Evolutionary conservation across 2,888 invertebrate species (phyloP).

Genomic region (Heteromurus nitidus): DNA sequence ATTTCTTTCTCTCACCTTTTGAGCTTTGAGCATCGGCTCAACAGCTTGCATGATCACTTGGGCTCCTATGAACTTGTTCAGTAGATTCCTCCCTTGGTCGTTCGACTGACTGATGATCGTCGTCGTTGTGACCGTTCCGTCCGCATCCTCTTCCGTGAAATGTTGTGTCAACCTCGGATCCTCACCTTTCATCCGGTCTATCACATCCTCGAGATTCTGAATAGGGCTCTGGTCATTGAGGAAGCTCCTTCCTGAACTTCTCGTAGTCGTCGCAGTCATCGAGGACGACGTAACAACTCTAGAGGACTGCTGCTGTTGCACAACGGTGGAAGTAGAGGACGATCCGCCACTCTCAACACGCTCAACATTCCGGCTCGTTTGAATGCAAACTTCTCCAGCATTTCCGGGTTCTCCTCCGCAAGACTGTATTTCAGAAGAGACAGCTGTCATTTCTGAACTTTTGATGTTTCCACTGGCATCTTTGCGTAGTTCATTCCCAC

Average conservation of each 20-base stretch:
- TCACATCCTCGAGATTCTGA: constrained; percentile 84
- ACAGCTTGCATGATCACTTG: constrained; percentile 87
- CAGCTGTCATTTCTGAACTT: constrained; percentile 31
- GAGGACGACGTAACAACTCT: constrained; percentile 29
- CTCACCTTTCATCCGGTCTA: constrained; percentile 86
- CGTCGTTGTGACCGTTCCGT: background rate
- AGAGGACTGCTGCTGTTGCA: constrained; percentile 15
- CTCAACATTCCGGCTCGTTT: constrained; percentile 19
- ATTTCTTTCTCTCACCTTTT: constrained; percentile 68
- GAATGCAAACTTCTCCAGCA: constrained; percentile 35
- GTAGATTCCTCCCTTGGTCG: constrained; percentile 79
- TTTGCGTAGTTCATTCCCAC: background rate
- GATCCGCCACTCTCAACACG: constrained; percentile 36
- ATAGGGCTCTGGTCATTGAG: constrained; percentile 84
- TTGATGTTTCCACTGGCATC: constrained; percentile 22
- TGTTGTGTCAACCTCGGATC: constrained; percentile 75
- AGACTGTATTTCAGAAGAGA: constrained; percentile 23
- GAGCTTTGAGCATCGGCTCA: constrained; percentile 77
- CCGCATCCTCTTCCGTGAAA: constrained; percentile 63
- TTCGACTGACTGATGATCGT: constrained; percentile 1
- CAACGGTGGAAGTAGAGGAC: constrained; percentile 32
- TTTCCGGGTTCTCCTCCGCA: constrained; percentile 25
- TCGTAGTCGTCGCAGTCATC: background rate
- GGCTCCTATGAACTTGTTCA: constrained; percentile 89
- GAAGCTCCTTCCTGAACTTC: constrained; percentile 78